Evolutionary conservation across 2,888 invertebrate genomes (phyloP), one percentile per base, ranked within the genome.

Genomic region (Nomada fucata): DNA sequence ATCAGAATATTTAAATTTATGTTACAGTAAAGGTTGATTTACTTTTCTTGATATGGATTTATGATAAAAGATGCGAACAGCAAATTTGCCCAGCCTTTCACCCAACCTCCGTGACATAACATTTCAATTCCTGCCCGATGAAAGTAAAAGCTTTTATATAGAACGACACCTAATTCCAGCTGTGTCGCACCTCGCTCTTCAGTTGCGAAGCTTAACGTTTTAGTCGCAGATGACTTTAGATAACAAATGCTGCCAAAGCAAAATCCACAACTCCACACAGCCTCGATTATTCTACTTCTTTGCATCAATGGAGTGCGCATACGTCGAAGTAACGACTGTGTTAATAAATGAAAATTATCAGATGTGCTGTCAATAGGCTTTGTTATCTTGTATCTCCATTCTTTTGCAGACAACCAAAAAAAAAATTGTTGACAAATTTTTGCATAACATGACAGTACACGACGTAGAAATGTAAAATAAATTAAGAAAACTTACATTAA

Each of bases 101-200:
- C 78, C 90, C 91, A 92, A 59, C 81, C 72, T 53, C 85, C 74
- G 29, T 89, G 82, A 59, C 75, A 85, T 20, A 91, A 86, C 52
- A 90, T 80, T 52, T 90, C 83, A 13, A 89, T 65, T 44, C 81
- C 79, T 1, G 90, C 89, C 10, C 79, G 86, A 79, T 91, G 91
- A 63, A 91, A 82, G 68, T 91, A 91, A 84, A 91, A 91, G 68
- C 90, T 90, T 68, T 86, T 91, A 42, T 91, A 89, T 20, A 91
- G 69, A 13, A 86, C 70, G 9, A 90, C 75, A 2, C 87, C 89
- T 15, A 90, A 50, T 50, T 90, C 87, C 10, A 83, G 82, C 67
- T 88, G 81, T 15, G 77, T 83, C 5, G 79, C 71, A 20, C 77
- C 80, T n/a, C 65, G 73, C 44, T 82, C 79, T 0, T 78, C 84